phyloP scores from a whole-genome alignment of 2,113 vertebrate species.

The Coryphaenoides rupestris region DNA sequence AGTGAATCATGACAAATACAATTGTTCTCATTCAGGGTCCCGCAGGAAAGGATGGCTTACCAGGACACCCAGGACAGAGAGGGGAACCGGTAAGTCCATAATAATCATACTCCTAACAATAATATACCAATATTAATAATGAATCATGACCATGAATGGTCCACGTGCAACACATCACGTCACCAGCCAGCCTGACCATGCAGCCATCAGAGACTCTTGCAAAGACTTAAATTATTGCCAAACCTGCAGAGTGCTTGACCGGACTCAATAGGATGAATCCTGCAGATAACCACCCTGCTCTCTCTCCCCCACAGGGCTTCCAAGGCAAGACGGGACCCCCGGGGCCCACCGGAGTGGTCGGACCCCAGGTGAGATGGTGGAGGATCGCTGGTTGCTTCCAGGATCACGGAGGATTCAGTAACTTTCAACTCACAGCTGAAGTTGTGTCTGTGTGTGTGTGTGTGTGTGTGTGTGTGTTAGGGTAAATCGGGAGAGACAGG shows the following conservation, averaged over 20 bases:
- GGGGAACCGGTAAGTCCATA: conserved; percentile 80
- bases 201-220: not conserved
- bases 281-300: not conserved
- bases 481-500: conserved; percentile 87
- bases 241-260: not conserved
- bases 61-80: conserved; percentile 87
- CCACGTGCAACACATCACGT: conserved; percentile 3
- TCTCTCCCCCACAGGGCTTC: conserved; percentile 66
- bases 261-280: conserved; percentile 15
- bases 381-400: too few species aligned
- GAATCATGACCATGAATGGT: not conserved
- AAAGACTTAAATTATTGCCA: conserved; percentile 13
- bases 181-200: not conserved
- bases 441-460: too few species aligned
- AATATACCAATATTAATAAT: not conserved
- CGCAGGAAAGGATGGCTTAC: conserved; percentile 83
- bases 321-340: conserved; percentile 83
- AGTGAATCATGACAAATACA: too few species aligned
- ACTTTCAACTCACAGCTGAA: not conserved
- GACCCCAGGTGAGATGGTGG: conserved; percentile 79
- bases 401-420: too few species aligned
- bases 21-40: conserved; percentile 79
- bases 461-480: conserved; percentile 51
- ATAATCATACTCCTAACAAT: too few species aligned
- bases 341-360: conserved; percentile 84